Evolutionary conservation across 1,140 invertebrate species (phyloP), one percentile per base, ranked within the genome.

Genomic region (Parapsyche elsis): DNA sequence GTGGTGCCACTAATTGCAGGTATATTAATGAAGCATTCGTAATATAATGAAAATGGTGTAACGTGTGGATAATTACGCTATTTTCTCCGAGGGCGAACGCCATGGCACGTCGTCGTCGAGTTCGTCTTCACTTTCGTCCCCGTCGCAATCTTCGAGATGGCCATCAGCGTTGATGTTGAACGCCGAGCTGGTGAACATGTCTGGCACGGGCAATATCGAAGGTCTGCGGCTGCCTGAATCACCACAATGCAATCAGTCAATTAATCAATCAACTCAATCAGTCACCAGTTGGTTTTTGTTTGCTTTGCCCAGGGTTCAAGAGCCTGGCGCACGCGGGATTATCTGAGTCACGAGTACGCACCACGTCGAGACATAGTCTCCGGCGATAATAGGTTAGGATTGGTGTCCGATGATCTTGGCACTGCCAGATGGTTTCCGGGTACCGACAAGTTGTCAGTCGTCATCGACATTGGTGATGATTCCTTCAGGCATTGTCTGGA

Each of bases 21-120:
- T 38, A 59, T 14, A 67, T 10, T n/a, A n/a, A n/a, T 10, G 26
- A 67, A 67, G 53, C 53, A 57, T 57, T 57, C 53, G 14, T 24
- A 23, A 67, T 67, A 67, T 67, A 24, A 21, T 67, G 57, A 16
- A n/a, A n/a, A n/a, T n/a, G n/a, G 7, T 38, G 30, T 38, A 38
- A 38, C 7, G 30, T 38, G n/a, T n/a, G n/a, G n/a, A 76, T 77
- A 77, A 64, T 94, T 92, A 96, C 94, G 94, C 93, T 85, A 96
- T 96, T 88, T 95, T 96, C 87, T 97, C 95, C 59, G 94, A 95
- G 0, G 95, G 94, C 1, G 95, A 95, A 83, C 94, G 90, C 95
- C 95, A 96, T 0, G 95, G 95, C 24, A 96, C 95, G 80, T 97
- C 94, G 84, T 96, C 95, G 45, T 96, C 95, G 71, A 96, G 91